Evolutionary conservation across 92 coral and sea anemone species (phyloP).

Genomic region (Porites evermanni): DNA sequence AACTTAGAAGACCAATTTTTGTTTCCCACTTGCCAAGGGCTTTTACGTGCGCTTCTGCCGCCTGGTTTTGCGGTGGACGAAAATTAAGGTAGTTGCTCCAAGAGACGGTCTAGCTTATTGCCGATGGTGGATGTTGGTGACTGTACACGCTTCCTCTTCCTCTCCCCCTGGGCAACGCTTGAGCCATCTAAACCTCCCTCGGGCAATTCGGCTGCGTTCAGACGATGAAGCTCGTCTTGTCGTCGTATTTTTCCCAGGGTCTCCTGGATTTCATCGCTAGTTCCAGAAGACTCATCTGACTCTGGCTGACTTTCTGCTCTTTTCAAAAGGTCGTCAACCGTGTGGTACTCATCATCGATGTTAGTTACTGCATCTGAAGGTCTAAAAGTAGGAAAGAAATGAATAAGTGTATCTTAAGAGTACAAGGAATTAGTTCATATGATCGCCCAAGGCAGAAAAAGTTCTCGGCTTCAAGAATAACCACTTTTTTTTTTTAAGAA

Average conservation of each 20-base stretch:
- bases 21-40: slow-evolving; percentile 31
- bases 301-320: slow-evolving; percentile 15
- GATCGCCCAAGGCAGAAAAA: background rate
- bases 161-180: background rate
- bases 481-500: background rate
- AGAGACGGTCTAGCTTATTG: slow-evolving; percentile 9
- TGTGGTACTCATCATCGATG: slow-evolving; percentile 1
- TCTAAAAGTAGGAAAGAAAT: no score
- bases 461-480: slow-evolving; percentile 15
- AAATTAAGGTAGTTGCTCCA: slow-evolving; percentile 19
- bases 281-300: slow-evolving; percentile 8
- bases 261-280: slow-evolving; percentile 16
- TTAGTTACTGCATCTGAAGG: background rate
- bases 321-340: slow-evolving; percentile 14
- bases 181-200: slow-evolving; percentile 7
- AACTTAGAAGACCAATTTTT: slow-evolving; percentile 30
- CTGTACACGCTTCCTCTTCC: slow-evolving; percentile 8
- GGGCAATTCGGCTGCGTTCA: slow-evolving; percentile 17
- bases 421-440: no score
- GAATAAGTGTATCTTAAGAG: no score
- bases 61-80: slow-evolving; percentile 27
- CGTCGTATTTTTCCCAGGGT: slow-evolving; percentile 9
- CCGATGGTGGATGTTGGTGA: slow-evolving; percentile 20
- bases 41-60: slow-evolving; percentile 23
- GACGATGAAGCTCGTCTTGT: slow-evolving; percentile 7